These are phyloP conservation scores for Borostomias antarcticus DNA, from an alignment of 2,797 vertebrate species.

Conservation along the genomic window DNA sequence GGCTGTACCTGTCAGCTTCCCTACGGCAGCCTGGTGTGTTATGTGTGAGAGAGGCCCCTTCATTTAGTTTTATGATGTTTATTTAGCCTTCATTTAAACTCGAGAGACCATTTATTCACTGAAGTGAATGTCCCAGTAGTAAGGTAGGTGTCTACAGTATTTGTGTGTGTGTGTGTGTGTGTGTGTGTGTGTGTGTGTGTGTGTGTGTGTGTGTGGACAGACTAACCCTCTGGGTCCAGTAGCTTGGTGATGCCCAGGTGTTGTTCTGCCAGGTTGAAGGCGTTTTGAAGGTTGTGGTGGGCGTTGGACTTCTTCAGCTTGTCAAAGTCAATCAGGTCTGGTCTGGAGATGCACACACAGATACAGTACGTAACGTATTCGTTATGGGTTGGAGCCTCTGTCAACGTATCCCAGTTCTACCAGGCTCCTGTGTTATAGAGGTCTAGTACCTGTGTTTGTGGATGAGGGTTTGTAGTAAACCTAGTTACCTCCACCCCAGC, in stretches of 20 bases:
- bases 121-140: too few species aligned
- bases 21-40: not conserved
- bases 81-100: too few species aligned
- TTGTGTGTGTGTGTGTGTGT: conserved; percentile 1
- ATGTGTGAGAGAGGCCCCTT: too few species aligned
- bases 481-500: too few species aligned
- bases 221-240: conserved; percentile 90
- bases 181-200: conserved; percentile 1
- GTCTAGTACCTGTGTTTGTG: conserved; percentile 78
- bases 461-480: conserved; percentile 80
- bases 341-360: conserved; percentile 67
- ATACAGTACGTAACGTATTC: not conserved
- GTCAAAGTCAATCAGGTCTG: conserved; percentile 96
- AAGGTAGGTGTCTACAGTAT: not conserved
- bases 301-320: conserved; percentile 97
- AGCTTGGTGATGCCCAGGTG: conserved; percentile 94
- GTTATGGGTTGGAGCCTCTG: too few species aligned
- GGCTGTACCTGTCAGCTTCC: not conserved
- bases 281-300: conserved; percentile 97
- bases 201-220: not conserved
- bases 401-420: not conserved
- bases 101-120: too few species aligned
- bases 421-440: not conserved
- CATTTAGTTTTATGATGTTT: too few species aligned
- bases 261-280: conserved; percentile 95